Evolutionary conservation across 2,797 vertebrate genomes (phyloP), one percentile per base, ranked within the genome.

Genomic region (Sandelia bainsii): DNA sequence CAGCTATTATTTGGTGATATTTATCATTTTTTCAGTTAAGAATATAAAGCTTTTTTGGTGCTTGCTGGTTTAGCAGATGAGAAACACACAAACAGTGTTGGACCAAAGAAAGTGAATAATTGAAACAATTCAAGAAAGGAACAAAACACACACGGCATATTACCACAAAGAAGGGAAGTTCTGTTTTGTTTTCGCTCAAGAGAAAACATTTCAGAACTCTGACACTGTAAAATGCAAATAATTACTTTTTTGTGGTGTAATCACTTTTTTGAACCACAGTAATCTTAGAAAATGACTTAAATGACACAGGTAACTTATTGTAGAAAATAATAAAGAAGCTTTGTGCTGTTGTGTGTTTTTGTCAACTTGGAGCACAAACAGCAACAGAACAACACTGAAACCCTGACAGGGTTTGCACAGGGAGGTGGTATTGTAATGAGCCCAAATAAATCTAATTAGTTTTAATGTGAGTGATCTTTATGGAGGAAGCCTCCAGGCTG

Each of bases 391-490:
- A 71, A 73, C 69, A 59, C 12, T 52, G 59, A 77, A 75, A 72
- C 39, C 72, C 75, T 37, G 32, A 16, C 32, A n/a, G 53, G 72
- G 83, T 83, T 68, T 81, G 61, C 81, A 53, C 54, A 45, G 25
- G 53, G 52, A 76, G 52, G 52, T 10, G 22, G 60, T 22, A 50
- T 48, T 61, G 29, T 84, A 91, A 91, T 79, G 83, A 89, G 74
- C 70, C 69, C 48, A 63, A 88, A 92, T 92, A 88, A 93, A 93
- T 92, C 85, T 69, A 76, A 91, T 91, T 85, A 88, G 80, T 74
- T 91, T 89, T 85, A 91, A 92, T 89, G 83, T 81, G 80, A 89
- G 70, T 83, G 71, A 85, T 88, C 81, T 92, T 93, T 89, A 89
- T 83, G 83, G 85, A 45, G 73, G 82, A 87, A 81, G 86, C 75